Base-by-base conservation (phyloP, 2,888 invertebrate species). In the Volucella inanis region DNA sequence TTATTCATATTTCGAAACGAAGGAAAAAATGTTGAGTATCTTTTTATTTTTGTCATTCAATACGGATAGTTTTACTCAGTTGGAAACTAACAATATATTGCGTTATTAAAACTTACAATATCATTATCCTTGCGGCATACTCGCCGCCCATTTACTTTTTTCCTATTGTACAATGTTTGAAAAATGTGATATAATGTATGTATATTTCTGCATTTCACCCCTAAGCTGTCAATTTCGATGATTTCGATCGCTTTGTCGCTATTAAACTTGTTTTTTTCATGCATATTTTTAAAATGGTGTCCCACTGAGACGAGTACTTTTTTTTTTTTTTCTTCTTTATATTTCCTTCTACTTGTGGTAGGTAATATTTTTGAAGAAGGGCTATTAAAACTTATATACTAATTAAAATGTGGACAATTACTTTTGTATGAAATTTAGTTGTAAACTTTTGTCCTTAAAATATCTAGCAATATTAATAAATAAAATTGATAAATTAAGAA, bases 51-150 rank as follows among this genome's bases (percentile, higher is more conserved):
- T 31, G 31, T 31, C 31, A 31, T 31, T 31, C 31, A 31, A 31
- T 31, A 31, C 22, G 22, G 2, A 22, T 22, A 22, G 22, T 22
- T 22, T 22, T 3, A 39, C 71, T 47, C 80, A 55, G 67, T 74
- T 61, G 80, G 80, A 67, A 74, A 74, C 74, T 80, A 31, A 31
- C 31, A 31, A 6, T 31, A 31, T 31, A 74, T 62, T 72, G 67
- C 62, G 14, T 84, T 80, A 76, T 80, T 80, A 80, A 80, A 75
- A 55, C 77, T 50, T 71, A 76, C 76, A 39, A 57, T 85, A 72
- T 85, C 72, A 85, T 85, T 85, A 85, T 85, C 81, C 81, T 85
- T 81, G 76, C 72, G 85, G 76, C 85, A 54, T 67, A 62, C 74
- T 59, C 38, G 41, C 49, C 54, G 45, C 74, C 75, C 59, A 71